phyloP scores from a whole-genome alignment of 2,797 vertebrate genomes.

The Sebastes nivosus region DNA sequence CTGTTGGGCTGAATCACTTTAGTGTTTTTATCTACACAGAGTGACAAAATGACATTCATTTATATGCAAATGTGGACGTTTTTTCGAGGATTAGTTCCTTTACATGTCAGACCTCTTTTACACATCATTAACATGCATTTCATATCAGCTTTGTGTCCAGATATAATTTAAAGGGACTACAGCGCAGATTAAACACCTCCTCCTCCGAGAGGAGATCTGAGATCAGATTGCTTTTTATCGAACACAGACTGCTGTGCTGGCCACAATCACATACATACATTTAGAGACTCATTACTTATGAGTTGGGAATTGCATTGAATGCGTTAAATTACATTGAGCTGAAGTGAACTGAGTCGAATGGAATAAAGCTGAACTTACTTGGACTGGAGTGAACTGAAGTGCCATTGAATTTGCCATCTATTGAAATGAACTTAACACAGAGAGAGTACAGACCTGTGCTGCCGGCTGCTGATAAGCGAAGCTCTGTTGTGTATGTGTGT shows the following conservation, averaged over 20 bases:
- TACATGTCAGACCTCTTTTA: neutral
- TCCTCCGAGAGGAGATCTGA: neutral
- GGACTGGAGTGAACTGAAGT: neutral
- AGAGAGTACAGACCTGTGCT: conserved; percentile 43
- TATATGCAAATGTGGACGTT: conserved; percentile 26
- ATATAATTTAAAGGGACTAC: neutral
- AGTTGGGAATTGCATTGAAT: neutral
- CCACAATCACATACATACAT: conserved; percentile 6
- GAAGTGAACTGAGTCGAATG: neutral
- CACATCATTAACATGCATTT: neutral
- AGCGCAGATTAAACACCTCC: neutral
- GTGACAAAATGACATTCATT: conserved; percentile 2
- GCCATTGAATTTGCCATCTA: conserved; percentile 18
- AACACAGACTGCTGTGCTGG: neutral
- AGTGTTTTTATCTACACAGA: neutral
- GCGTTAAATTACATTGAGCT: neutral
- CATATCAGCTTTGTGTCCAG: neutral
- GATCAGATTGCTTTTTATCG: neutral
- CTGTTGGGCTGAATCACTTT: neutral
- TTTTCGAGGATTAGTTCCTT: neutral
- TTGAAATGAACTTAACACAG: conserved; percentile 47
- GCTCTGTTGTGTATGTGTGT: neutral
- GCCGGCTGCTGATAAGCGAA: conserved; percentile 57
- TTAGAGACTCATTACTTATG: neutral
- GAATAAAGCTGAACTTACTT: conserved; percentile 5